Evolutionary conservation across 2,888 invertebrate genomes (phyloP).

Genomic region (Crepidodera aurea): DNA sequence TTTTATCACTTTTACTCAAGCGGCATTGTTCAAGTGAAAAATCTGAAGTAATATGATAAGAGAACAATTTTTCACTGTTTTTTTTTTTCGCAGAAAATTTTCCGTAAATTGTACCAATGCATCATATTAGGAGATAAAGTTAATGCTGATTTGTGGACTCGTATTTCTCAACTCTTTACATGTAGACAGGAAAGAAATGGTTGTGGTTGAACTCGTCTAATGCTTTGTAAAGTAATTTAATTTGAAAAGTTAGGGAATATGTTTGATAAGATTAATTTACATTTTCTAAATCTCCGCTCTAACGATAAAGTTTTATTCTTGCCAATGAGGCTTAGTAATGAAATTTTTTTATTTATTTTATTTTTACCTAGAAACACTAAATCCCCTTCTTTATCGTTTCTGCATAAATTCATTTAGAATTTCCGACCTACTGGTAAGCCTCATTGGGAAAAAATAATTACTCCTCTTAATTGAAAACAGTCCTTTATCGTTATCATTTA

Average conservation of each 20-base stretch:
- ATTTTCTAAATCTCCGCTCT: no score
- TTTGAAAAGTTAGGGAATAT: neutral
- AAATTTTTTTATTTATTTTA: no score
- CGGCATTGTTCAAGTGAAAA: constrained; percentile 16
- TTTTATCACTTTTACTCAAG: constrained; percentile 10
- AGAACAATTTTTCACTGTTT: constrained; percentile 7
- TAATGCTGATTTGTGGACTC: constrained; percentile 16
- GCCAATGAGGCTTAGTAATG: no score
- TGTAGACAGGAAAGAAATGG: neutral
- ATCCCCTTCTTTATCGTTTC: no score
- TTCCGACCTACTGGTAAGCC: no score
- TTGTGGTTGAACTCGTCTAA: neutral
- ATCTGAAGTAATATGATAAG: constrained; percentile 9
- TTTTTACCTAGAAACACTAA: no score
- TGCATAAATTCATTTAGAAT: no score
- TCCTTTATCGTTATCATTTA: no score
- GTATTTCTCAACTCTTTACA: constrained; percentile 6
- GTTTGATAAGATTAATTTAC: neutral
- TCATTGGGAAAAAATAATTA: no score
- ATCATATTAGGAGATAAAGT: constrained; percentile 13
- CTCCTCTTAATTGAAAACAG: no score
- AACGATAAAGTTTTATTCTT: no score
- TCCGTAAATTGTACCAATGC: constrained; percentile 15
- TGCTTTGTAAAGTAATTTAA: neutral
- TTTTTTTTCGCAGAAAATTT: constrained; percentile 7